Evolutionary conservation across 30 jellyfish, hydroid and myxozoan species (phyloP).

Genomic region (Aurelia aurita complex sp. Pacific): DNA sequence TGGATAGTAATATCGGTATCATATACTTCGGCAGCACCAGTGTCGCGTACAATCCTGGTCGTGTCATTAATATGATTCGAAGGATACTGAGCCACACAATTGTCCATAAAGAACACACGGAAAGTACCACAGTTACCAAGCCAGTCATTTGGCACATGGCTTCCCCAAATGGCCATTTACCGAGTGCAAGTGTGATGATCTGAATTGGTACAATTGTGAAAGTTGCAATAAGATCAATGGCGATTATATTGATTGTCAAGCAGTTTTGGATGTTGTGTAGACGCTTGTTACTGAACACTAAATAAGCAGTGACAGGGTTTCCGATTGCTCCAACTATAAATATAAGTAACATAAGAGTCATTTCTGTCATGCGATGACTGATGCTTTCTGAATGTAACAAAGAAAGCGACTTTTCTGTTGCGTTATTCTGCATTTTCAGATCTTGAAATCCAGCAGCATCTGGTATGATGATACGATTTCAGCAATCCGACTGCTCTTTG

Average conservation of each 20-base stretch:
- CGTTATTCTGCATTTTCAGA: conserved; percentile 19
- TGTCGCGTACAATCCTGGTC: conserved; percentile 16
- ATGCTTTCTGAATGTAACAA: conserved; percentile 1
- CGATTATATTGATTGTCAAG: conserved; percentile 40
- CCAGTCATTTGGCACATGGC: conserved; percentile 30
- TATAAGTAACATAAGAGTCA: conserved; percentile 24
- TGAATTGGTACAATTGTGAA: conserved; percentile 35
- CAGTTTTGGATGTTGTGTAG: conserved; percentile 49
- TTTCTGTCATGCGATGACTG: conserved; percentile 29
- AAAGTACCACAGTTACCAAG: conserved; percentile 16
- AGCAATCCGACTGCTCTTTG: too few species aligned
- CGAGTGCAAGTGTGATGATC: conserved; percentile 18
- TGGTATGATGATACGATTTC: too few species aligned
- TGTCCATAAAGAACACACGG: conserved; percentile 48
- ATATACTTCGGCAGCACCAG: conserved; percentile 36
- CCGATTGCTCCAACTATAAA: conserved; percentile 49
- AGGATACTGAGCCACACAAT: conserved; percentile 51
- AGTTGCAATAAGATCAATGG: conserved; percentile 38
- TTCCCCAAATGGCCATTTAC: conserved; percentile 42
- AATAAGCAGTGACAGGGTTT: conserved; percentile 46
- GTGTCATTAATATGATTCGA: conserved; percentile 18
- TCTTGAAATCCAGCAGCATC: background rate
- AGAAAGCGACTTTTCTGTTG: background rate
- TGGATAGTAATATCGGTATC: conserved; percentile 7
- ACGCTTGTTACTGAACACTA: conserved; percentile 30